phyloP scores from a whole-genome alignment of 2,888 invertebrate genomes.

The Octonoba sinensis region DNA sequence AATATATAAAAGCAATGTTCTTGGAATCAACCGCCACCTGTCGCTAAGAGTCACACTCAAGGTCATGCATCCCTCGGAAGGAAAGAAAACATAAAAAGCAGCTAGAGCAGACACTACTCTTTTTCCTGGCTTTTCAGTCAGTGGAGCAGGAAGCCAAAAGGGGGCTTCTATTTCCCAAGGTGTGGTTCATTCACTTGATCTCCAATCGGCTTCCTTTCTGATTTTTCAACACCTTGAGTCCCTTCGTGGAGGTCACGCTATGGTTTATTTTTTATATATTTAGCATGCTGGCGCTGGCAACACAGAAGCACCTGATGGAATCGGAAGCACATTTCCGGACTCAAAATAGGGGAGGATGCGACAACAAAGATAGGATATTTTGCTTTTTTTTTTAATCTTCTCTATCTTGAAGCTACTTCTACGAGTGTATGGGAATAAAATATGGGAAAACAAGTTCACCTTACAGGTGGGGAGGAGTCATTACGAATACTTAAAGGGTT shows the following conservation, averaged over 20 bases:
- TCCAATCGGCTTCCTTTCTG: slow-evolving; percentile 18
- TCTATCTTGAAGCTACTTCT: too few species aligned
- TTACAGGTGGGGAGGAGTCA: slow-evolving; percentile 21
- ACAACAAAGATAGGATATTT: slow-evolving; percentile 23
- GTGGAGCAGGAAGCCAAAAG: slow-evolving; percentile 58
- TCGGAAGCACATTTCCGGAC: slow-evolving; percentile 40
- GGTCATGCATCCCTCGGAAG: slow-evolving; percentile 29
- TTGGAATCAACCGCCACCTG: slow-evolving; percentile 46
- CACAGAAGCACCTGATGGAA: slow-evolving; percentile 50
- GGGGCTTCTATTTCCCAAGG: slow-evolving; percentile 39
- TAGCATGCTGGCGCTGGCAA: slow-evolving; percentile 17
- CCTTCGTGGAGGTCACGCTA: slow-evolving; percentile 32
- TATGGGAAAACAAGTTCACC: slow-evolving; percentile 48
- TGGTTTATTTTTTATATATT: not conserved
- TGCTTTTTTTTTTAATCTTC: too few species aligned
- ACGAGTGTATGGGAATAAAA: slow-evolving; percentile 9
- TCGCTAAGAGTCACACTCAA: slow-evolving; percentile 48
- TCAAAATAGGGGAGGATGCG: slow-evolving; percentile 26
- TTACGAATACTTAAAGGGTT: too few species aligned
- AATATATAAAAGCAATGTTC: slow-evolving; percentile 7
- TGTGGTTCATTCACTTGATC: slow-evolving; percentile 60
- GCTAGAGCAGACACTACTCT: not conserved
- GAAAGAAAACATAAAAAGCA: slow-evolving; percentile 7
- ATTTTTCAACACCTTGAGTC: slow-evolving; percentile 42
- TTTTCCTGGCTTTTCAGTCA: slow-evolving; percentile 54